Evolutionary conservation across 2,113 vertebrate genomes (phyloP).

Genomic region (Ceyx melanurus): DNA sequence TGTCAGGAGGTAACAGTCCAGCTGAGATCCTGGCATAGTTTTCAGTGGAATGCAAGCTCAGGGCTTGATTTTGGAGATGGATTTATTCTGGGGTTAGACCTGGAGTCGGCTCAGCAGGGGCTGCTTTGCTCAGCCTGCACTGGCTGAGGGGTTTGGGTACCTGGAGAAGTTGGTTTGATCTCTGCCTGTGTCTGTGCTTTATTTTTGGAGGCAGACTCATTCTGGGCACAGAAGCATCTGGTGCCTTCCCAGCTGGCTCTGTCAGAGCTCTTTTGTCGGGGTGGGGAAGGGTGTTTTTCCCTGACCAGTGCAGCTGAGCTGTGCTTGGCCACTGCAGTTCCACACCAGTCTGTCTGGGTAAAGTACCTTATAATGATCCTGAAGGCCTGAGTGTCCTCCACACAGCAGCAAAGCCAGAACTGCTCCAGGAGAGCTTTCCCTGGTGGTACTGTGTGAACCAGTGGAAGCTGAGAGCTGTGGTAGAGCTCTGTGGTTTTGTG

Average conservation of each 20-base stretch:
- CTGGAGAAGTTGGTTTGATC: neutral
- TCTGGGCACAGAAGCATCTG: neutral
- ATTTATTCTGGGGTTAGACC: too few species aligned
- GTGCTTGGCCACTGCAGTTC: neutral
- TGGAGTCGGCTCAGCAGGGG: neutral
- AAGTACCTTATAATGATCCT: neutral
- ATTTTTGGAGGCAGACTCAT: neutral
- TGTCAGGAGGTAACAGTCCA: neutral
- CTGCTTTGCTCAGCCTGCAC: neutral
- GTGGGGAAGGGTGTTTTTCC: neutral
- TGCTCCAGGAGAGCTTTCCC: neutral
- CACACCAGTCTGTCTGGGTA: too few species aligned
- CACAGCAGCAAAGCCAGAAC: neutral
- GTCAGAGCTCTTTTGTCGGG: neutral
- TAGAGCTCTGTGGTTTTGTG: neutral
- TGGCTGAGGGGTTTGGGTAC: neutral
- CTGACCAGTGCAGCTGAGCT: neutral
- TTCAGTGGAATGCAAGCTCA: neutral
- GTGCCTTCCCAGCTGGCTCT: neutral
- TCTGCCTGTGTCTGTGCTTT: neutral
- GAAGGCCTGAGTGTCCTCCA: neutral
- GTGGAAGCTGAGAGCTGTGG: neutral
- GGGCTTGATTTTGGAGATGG: neutral
- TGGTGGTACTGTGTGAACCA: neutral
- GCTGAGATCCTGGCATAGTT: neutral